Conservation (phyloP, 2,113 vertebrate species). For the Gopherus evgoodei region DNA sequence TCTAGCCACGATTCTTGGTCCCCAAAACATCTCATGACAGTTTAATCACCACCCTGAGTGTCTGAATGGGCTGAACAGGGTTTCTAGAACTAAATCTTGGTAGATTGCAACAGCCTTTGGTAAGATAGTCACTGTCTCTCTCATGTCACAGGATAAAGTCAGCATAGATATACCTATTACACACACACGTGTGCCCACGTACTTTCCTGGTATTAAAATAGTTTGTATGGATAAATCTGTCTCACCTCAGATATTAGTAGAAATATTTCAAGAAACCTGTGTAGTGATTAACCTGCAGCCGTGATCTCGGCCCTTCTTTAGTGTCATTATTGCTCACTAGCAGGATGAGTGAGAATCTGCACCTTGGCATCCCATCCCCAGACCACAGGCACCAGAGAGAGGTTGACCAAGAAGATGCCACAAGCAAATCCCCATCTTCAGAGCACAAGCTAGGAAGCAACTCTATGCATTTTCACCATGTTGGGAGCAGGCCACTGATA, state of each 20-base stretch:
- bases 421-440: background rate
- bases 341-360: background rate
- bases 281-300: background rate
- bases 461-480: background rate
- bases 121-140: background rate
- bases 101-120: background rate
- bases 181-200: background rate
- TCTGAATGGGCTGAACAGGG: background rate
- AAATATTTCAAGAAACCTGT: background rate
- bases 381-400: background rate
- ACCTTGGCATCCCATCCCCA: background rate
- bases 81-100: background rate
- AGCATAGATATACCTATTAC: background rate
- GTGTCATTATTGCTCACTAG: background rate
- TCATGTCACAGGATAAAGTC: background rate
- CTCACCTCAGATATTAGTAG: background rate
- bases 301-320: background rate
- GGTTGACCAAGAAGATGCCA: fast-evolving
- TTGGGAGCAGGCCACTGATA: background rate
- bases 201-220: background rate
- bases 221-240: background rate
- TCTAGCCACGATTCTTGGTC: background rate
- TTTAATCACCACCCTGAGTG: background rate
- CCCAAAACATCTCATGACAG: background rate
- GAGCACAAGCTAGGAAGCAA: fast-evolving